Conservation (phyloP, 2,888 invertebrate genomes). For the Andrena trimmerana region DNA sequence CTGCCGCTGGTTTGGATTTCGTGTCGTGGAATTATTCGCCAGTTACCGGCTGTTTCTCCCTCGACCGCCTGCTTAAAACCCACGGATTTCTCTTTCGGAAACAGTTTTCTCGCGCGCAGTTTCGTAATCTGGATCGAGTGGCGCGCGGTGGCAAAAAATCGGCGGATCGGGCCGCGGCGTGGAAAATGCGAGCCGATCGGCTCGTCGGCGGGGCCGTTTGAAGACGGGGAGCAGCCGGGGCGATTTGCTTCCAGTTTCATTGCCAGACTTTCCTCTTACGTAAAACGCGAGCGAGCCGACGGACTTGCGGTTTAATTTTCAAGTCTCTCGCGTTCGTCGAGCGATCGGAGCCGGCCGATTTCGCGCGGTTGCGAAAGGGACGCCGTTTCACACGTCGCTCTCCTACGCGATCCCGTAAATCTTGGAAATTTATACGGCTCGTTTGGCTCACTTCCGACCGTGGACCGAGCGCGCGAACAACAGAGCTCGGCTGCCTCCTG, state of each 20-base stretch:
- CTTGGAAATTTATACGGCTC: conserved; percentile 35
- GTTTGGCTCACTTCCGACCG: conserved; percentile 29
- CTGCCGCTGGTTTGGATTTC: conserved; percentile 36
- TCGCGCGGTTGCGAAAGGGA: conserved; percentile 12
- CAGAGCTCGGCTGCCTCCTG: not conserved
- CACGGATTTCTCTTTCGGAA: conserved; percentile 45
- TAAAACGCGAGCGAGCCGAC: not conserved
- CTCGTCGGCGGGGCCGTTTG: conserved; percentile 7
- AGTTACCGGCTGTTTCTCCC: not conserved
- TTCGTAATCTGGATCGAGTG: conserved; percentile 38
- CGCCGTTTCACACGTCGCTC: not conserved
- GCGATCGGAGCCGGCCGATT: not conserved
- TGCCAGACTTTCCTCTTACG: conserved; percentile 29
- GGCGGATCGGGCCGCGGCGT: conserved; percentile 12
- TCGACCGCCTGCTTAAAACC: not conserved
- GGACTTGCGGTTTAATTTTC: conserved; percentile 1
- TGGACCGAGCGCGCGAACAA: not conserved
- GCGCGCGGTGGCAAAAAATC: conserved; percentile 27
- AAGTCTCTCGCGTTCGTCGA: not conserved
- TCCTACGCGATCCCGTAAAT: conserved; percentile 24
- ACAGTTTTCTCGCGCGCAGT: conserved; percentile 35
- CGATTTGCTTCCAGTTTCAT: conserved; percentile 42
- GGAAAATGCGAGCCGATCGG: conserved; percentile 12
- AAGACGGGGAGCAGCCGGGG: not conserved
- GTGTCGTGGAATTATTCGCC: not conserved